Conservation (phyloP, 2,888 invertebrate genomes). For the Sminthurinus aureus region DNA sequence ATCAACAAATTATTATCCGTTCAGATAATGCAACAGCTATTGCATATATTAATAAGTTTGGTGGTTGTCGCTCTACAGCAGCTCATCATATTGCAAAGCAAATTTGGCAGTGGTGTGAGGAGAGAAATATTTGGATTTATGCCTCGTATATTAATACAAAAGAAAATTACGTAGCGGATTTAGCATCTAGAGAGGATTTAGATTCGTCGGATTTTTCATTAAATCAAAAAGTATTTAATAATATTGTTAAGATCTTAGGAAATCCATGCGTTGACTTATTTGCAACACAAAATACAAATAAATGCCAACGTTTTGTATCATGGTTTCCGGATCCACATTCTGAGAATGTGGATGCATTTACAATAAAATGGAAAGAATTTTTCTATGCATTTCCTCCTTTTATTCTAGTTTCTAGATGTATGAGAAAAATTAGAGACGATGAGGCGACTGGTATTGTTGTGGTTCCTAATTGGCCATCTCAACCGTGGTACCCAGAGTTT, state of each 20-base stretch:
- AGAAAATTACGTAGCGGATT: constrained; percentile 20
- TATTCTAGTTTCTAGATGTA: not conserved
- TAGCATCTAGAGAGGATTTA: not conserved
- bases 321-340: not conserved
- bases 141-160: constrained; percentile 17
- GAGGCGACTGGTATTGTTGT: not conserved
- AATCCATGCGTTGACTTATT: constrained; percentile 45
- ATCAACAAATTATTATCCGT: constrained; percentile 4
- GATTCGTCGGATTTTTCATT: no score
- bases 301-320: not conserved
- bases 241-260: constrained; percentile 12
- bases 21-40: constrained; percentile 21
- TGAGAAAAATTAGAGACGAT: not conserved
- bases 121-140: not conserved
- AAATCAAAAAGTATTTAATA: not conserved
- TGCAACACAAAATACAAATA: constrained; percentile 41
- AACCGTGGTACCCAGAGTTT: not conserved
- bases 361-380: not conserved
- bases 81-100: not conserved
- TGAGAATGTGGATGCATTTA: not conserved
- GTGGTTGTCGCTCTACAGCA: not conserved
- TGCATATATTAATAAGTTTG: constrained; percentile 20
- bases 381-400: constrained; percentile 8
- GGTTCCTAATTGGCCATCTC: not conserved
- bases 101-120: not conserved